Evolutionary conservation across 64 coral and sea anemone genomes (phyloP), one percentile per base, ranked within the genome.

Genomic region (Montipora capricornis): DNA sequence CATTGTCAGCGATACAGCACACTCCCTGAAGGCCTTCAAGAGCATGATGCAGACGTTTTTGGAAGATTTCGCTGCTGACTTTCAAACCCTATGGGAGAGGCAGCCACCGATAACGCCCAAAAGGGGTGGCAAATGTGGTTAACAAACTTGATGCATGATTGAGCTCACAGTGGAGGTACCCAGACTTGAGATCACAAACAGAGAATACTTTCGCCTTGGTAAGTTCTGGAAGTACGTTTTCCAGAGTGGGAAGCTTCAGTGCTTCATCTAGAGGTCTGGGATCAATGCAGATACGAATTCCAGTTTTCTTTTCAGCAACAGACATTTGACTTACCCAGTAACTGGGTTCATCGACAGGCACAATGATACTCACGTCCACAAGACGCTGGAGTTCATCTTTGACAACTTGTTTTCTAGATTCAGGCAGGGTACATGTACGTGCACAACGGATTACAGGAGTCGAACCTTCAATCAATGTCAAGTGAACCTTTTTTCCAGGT

Each of bases 1-100:
- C 81, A 49, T 92, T 68, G 55, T 84, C 90, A 2, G 80, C 90
- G 10, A 92, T 84, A 12, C 49, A 74, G 8, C 64, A 11, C 3
- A 83, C 68, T 0, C 90, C 80, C 44, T 11, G 12, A 0, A 92
- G 69, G 11, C 78, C 89, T 24, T 78, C 81, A 3, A 79, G 69
- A 60, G 81, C 83, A 48, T 87, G 57, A 20, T 67, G 51, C 26
- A 79, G 60, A 5, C 69, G 16, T 19, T 75, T 80, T 44, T 91
- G 89, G 20, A 82, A 73, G 8, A 82, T 91, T 5, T 91, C 89
- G 22, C 22, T 24, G 22, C 22, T 24, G 22, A 24, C 22, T 24
- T 24, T 24, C 22, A 24, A 24, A 24, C 22, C 22, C 22, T 24
- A 24, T 24, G 22, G 22, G 22, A 24, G 22, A 24, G 22, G 22